phyloP scores from a whole-genome alignment of 1,140 invertebrate species.

The Cyclargus thomasi region DNA sequence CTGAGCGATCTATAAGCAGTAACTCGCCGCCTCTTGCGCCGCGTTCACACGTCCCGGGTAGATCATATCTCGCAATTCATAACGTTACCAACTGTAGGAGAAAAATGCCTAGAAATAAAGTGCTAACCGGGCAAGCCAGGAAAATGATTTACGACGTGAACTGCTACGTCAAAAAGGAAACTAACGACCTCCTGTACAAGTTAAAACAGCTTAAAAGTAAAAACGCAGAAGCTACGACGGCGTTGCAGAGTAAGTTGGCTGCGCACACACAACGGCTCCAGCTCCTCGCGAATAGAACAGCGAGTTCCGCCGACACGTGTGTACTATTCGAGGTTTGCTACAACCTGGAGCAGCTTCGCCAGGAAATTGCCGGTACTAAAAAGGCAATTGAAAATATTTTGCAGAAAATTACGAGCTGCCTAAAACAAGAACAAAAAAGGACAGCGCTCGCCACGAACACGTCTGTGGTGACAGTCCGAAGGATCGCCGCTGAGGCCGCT shows the following conservation, averaged over 20 bases:
- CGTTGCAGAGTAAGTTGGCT: background rate
- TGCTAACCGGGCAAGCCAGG: background rate
- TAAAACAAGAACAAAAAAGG: constrained; percentile 6
- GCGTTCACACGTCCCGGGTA: too few relatives aligned
- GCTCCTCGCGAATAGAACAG: background rate
- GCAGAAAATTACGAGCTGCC: background rate
- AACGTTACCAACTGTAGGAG: background rate
- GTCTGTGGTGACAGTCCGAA: background rate
- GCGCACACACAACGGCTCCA: background rate
- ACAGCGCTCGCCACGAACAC: constrained; percentile 4
- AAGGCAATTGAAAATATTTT: background rate
- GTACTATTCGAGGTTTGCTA: background rate
- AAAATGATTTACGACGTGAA: background rate
- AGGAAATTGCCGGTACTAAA: background rate
- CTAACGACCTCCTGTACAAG: background rate
- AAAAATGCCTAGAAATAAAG: background rate
- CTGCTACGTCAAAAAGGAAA: background rate
- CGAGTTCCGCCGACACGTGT: background rate
- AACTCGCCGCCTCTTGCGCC: too few relatives aligned
- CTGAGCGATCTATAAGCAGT: too few relatives aligned
- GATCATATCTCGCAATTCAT: too few relatives aligned
- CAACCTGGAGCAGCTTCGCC: background rate
- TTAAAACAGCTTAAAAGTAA: background rate
- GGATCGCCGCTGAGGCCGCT: background rate
- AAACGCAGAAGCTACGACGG: background rate